Evolutionary conservation across 2,888 invertebrate species (phyloP).

Genomic region (Sesamia inferens): DNA sequence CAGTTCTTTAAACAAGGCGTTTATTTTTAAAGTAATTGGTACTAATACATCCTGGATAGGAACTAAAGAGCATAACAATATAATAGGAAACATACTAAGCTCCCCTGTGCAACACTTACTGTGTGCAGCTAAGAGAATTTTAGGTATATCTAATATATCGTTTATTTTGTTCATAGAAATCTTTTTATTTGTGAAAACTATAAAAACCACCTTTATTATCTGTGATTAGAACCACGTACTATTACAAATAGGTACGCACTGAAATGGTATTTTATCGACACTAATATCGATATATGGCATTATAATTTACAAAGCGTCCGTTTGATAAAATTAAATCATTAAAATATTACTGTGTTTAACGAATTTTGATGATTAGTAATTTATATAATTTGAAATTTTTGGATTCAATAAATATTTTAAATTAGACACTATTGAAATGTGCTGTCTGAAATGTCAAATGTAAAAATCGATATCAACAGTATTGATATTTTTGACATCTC

Average conservation of each 20-base stretch:
- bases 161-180: not conserved
- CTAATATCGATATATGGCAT: not conserved
- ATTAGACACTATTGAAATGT: not conserved
- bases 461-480: slow-evolving; percentile 51
- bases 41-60: no score
- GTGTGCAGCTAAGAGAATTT: not conserved
- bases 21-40: no score
- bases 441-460: slow-evolving; percentile 38
- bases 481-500: slow-evolving; percentile 56
- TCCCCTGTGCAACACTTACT: not conserved
- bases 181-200: not conserved
- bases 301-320: not conserved
- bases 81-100: no score
- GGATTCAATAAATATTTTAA: not conserved
- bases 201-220: not conserved
- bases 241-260: slow-evolving; percentile 15
- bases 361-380: not conserved
- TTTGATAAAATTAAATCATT: not conserved
- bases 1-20: no score
- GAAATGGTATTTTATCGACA: slow-evolving; percentile 21
- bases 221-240: slow-evolving; percentile 1
- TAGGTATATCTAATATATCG: no score
- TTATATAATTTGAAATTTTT: not conserved
- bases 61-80: no score
- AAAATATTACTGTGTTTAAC: not conserved